Conservation (phyloP, 2,797 vertebrate genomes). For the Enteromius fasciolatus region DNA sequence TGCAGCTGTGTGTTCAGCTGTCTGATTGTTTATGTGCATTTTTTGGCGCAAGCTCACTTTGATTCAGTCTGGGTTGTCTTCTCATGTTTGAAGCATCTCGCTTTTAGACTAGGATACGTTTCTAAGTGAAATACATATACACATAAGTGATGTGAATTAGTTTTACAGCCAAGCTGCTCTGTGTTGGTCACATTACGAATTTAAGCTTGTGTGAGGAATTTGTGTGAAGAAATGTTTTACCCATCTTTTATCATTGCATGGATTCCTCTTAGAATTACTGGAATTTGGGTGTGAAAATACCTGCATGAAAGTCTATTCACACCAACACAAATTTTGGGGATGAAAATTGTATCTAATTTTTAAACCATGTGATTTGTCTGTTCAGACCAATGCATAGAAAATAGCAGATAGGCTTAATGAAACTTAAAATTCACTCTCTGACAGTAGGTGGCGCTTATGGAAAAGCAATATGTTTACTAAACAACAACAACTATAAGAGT, state of each 20-base stretch:
- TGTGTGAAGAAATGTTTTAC: background rate
- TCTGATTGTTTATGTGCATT: slow-evolving; percentile 39
- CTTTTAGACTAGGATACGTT: background rate
- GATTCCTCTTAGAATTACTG: background rate
- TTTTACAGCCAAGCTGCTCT: background rate
- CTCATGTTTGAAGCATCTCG: background rate
- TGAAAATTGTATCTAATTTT: background rate
- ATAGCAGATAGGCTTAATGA: background rate
- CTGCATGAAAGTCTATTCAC: background rate
- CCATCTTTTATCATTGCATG: background rate
- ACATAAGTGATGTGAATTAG: background rate
- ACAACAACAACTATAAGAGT: background rate
- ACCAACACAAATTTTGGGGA: background rate
- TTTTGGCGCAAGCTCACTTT: slow-evolving; percentile 29
- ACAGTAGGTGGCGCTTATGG: background rate
- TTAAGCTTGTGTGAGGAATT: background rate
- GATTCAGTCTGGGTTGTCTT: background rate
- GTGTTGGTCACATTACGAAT: background rate
- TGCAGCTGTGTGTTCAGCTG: slow-evolving; percentile 64
- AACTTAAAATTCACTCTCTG: background rate
- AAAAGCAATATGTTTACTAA: too few species aligned
- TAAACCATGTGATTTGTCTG: background rate
- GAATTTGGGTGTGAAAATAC: background rate
- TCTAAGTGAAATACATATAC: background rate
- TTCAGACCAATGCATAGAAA: background rate